A percentile compares a stretch with the other conserved stretches of the same genome.
Conservation (phyloP, 1,140 invertebrate species). For the Diabrotica virgifera region DNA sequence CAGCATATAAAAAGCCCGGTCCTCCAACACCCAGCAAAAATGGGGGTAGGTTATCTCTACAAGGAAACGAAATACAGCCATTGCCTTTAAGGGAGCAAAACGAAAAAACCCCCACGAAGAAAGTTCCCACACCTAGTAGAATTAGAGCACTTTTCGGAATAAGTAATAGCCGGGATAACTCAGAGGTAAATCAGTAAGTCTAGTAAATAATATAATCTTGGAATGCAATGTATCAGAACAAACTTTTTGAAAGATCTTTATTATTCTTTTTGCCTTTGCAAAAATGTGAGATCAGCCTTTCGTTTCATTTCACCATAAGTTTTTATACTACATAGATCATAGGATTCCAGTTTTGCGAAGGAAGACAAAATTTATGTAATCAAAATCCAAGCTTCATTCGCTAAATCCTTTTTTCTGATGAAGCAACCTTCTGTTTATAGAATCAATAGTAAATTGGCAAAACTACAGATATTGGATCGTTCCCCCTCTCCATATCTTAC, state of each 20-base stretch:
- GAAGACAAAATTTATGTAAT: no score
- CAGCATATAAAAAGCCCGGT: slow-evolving; percentile 76
- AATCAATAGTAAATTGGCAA: no score
- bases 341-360: no score
- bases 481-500: no score
- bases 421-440: no score
- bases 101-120: slow-evolving; percentile 38
- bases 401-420: no score
- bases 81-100: slow-evolving; percentile 40
- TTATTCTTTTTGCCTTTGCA: slow-evolving; percentile 5
- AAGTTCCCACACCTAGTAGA: slow-evolving; percentile 36
- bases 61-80: slow-evolving; percentile 48
- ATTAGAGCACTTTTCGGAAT: slow-evolving; percentile 37
- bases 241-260: not conserved
- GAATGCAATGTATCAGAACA: slow-evolving; percentile 4
- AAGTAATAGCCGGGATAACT: slow-evolving; percentile 25
- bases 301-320: no score
- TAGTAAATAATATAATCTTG: slow-evolving; percentile 7
- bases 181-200: slow-evolving; percentile 29
- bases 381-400: no score
- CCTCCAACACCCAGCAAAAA: slow-evolving; percentile 81
- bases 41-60: slow-evolving; percentile 66
- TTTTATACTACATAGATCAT: no score
- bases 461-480: no score
- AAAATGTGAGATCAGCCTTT: no score